Evolutionary conservation across 2,113 vertebrate species (phyloP), one percentile per base, ranked within the genome.

Genomic region (Andinoacara biseriatus): DNA sequence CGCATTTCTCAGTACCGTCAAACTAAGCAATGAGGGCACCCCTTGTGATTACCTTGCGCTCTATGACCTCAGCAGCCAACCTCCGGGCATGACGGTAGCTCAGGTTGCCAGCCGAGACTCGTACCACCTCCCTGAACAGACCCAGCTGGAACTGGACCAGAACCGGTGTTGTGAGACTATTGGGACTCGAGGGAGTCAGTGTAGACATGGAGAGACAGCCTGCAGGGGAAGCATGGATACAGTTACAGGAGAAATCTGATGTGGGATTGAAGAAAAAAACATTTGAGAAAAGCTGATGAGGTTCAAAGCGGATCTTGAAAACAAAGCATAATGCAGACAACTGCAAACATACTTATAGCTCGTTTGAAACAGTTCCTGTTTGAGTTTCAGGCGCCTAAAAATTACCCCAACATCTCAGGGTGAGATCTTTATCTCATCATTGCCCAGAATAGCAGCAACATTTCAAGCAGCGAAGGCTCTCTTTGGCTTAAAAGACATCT

Each of bases 111-210:
- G 84, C 74, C 0, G 94, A 78, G 46, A 95, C 85, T 20, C 13
- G 87, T 2, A 95, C 91, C 81, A 89, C 58, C 89, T 96, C 95
- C 69, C 93, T 92, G 65, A 90, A 93, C 24, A 96, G 93, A 31
- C 95, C 95, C 2, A 96, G 91, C 92, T 95, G 93, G 88, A 95
- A 94, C 54, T 87, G 90, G 87, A 96, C 84, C 31, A 89, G 20
- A 8, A 58, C 89, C 11, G 90, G 88, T 9, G 22, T 17, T 0
- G 81, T 5, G 56, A 24, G 29, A 40, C 80, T 38, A 33, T 20
- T 58, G 26, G 81, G 56, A 60, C 81, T 20, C 33, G 79, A 76
- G 31, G 87, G 89, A 13, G 83, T n/a, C 61, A 49, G 58, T 20
- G 91, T 14, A 26, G 74, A 91, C 90, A 89, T 86, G 69, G 88